Evolutionary conservation across 2,888 invertebrate species (phyloP).

Genomic region (Zele albiditarsus): DNA sequence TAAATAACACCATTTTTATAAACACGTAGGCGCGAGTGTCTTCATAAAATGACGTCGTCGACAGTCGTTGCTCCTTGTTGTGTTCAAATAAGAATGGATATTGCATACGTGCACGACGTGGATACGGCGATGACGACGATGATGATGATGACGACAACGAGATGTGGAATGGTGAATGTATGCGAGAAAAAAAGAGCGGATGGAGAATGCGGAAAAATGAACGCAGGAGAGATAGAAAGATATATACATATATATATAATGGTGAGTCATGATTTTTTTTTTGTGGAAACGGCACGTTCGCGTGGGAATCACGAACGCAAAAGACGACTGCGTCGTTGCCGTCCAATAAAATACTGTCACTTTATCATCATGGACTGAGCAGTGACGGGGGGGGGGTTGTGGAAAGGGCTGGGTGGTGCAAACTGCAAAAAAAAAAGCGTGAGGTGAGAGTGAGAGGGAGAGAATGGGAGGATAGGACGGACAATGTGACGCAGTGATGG

Average conservation of each 20-base stretch:
- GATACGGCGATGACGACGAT: neutral
- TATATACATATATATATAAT: neutral
- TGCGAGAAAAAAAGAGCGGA: neutral
- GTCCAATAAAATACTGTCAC: slow-evolving; percentile 16
- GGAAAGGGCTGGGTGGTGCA: neutral
- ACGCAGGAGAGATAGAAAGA: neutral
- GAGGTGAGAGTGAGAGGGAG: slow-evolving; percentile 46
- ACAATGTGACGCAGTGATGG: slow-evolving; percentile 34
- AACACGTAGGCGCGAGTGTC: slow-evolving; percentile 25
- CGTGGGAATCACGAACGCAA: slow-evolving; percentile 33
- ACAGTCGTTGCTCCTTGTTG: slow-evolving; percentile 30
- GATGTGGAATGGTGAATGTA: neutral
- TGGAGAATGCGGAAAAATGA: neutral
- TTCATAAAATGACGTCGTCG: slow-evolving; percentile 14
- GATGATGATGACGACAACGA: neutral
- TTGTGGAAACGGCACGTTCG: slow-evolving; percentile 41
- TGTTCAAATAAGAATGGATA: neutral
- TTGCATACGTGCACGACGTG: slow-evolving; percentile 1
- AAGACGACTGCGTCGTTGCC: slow-evolving; percentile 38
- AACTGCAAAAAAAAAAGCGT: slow-evolving; percentile 31
- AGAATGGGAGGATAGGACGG: slow-evolving; percentile 32
- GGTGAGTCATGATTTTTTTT: slow-evolving; percentile 27
- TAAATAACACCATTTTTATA: slow-evolving; percentile 18
- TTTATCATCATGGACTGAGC: slow-evolving; percentile 19
- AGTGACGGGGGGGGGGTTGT: slow-evolving; percentile 40